phyloP scores from a whole-genome alignment of 1,140 invertebrate genomes.

The Cherax quadricarinatus region DNA sequence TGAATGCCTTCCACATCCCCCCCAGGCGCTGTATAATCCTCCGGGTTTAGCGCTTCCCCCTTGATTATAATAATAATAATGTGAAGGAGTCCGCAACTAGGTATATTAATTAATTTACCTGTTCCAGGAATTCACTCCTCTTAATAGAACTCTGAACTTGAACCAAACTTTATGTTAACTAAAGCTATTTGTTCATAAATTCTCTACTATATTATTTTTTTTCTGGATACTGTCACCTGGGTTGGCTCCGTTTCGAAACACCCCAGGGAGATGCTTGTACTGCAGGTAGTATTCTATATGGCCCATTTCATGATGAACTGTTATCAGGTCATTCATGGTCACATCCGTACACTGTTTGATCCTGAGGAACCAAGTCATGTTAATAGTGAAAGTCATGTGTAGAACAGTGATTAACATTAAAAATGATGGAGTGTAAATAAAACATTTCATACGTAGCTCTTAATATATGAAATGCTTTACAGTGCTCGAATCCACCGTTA shows the following conservation, averaged over 20 bases:
- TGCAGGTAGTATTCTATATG: conserved; percentile 94
- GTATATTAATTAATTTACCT: no score
- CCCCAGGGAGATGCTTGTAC: conserved; percentile 89
- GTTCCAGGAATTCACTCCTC: no score
- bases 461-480: background rate
- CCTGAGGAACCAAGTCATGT: conserved; percentile 78
- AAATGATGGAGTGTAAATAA: background rate
- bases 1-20: no score
- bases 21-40: no score
- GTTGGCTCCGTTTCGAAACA: conserved; percentile 94
- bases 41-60: no score
- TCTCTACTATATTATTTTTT: no score
- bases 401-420: background rate
- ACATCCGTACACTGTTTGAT: conserved; percentile 97
- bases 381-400: background rate
- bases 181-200: no score
- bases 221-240: conserved; percentile 81
- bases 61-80: no score
- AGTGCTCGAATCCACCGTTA: background rate
- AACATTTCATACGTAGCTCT: background rate
- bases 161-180: no score
- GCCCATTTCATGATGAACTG: conserved; percentile 94
- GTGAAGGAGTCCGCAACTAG: no score
- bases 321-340: conserved; percentile 91
- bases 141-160: no score